Base-by-base conservation (phyloP, 2,113 vertebrate genomes). In the Leucopsar rothschildi region DNA sequence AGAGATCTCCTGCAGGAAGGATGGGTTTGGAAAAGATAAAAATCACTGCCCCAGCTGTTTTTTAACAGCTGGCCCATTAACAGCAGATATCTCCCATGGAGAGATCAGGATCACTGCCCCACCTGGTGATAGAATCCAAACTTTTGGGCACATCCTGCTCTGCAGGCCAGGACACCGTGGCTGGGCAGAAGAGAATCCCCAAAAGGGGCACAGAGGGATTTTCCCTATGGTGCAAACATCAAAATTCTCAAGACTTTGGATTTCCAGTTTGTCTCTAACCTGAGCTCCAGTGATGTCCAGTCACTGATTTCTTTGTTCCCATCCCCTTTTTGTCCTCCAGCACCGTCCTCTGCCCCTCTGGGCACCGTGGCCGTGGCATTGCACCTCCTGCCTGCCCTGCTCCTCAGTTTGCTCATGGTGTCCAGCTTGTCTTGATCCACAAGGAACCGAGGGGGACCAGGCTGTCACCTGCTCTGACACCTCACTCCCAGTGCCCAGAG, bases 311-410 rank as follows among this genome's bases (percentile, higher is more conserved):
- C 39, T 65, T 31, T 42, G 49, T 25, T 33, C 40, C 82, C 14
- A 82, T 45, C 15, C 27, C 5, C 6, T 86, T 33, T 92, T 45
- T 72, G 81, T 82, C 39, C 39, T 65, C 53, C 33, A 95, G 94
- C 2, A 14, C 5, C 1, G 4, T 84, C 95, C 59, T 76, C 91
- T 72, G 82, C 92, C 35, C 28, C 91, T 25, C 37, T 11, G 71
- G 45, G 60, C 9, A 1, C 83, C 2, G 2, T 53, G 75, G 77
- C 88, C 78, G 9, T 5, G 22, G 17, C 4, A 0, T 8, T 78
- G 19, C 91, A 64, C 53, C 82, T 97, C 70, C 86, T 95, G 77
- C 93, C 93, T 50, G 52, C 93, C 53, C 80, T 95, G 71, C 91
- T 97, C 4, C 49, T 60, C 49, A 87, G 16, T 19, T 10, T 89